These are phyloP conservation scores for Andrena hattorfiana DNA, from an alignment of 2,888 invertebrate species.

Conservation along the genomic window DNA sequence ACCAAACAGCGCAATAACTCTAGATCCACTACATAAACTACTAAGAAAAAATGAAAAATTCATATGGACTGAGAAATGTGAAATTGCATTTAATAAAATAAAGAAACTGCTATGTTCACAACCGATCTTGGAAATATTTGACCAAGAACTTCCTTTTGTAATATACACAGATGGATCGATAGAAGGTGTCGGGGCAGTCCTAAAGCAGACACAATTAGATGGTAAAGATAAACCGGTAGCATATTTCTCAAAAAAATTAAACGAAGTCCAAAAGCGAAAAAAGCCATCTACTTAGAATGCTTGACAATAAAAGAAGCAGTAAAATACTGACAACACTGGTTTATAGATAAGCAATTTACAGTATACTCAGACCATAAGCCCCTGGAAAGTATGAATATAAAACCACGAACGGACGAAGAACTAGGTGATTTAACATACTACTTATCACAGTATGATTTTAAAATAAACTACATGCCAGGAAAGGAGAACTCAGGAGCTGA, in stretches of 20 bases:
- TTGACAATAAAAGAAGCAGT: conserved; percentile 53
- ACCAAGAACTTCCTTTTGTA: conserved; percentile 54
- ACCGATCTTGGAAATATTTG: conserved; percentile 22
- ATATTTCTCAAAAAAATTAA: no score
- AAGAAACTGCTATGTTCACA: neutral
- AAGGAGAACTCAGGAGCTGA: conserved; percentile 61
- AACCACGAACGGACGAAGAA: no score
- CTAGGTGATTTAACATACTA: neutral
- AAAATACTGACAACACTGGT: conserved; percentile 67
- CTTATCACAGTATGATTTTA: conserved; percentile 41
- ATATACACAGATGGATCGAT: conserved; percentile 74
- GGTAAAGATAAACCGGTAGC: conserved; percentile 14
- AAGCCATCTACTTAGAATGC: conserved; percentile 68
- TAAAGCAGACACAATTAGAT: conserved; percentile 68
- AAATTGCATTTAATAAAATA: neutral
- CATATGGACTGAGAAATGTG: neutral
- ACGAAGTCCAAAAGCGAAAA: conserved; percentile 21
- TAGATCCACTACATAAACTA: neutral
- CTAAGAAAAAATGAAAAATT: conserved; percentile 14
- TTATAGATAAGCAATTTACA: conserved; percentile 43
- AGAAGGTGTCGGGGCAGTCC: conserved; percentile 66
- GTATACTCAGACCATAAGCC: no score
- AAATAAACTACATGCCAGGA: conserved; percentile 65
- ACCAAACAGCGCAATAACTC: neutral
- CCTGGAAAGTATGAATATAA: no score